These are phyloP conservation scores for Mormyrus hasselquistii DNA, from an alignment of 2,797 vertebrate species.

Conservation along the genomic window DNA sequence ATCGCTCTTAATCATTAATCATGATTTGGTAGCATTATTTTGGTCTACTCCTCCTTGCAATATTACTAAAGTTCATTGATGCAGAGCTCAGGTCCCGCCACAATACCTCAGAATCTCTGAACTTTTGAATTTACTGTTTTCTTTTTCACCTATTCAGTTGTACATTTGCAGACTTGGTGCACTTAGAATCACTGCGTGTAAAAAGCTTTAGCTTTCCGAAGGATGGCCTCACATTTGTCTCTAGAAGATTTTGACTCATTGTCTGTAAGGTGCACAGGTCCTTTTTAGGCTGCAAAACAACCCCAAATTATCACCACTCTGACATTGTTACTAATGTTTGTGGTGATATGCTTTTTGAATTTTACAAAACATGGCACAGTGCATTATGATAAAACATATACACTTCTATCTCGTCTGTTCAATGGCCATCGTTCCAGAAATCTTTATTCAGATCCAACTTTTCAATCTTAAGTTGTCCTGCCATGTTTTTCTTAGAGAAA, in stretches of 20 bases:
- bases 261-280: background rate
- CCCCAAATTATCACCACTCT: background rate
- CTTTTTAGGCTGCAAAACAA: background rate
- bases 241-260: background rate
- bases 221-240: background rate
- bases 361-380: background rate
- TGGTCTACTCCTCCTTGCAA: background rate
- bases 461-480: background rate
- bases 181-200: background rate
- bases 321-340: background rate
- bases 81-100: background rate
- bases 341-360: background rate
- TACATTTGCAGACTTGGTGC: background rate
- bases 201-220: background rate
- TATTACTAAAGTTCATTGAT: background rate
- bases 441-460: background rate
- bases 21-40: background rate
- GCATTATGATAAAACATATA: background rate
- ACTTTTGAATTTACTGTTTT: background rate
- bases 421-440: background rate
- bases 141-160: background rate
- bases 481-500: background rate
- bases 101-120: background rate
- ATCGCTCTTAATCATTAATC: background rate
- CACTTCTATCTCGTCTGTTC: background rate